Evolutionary conservation across 2,888 invertebrate genomes (phyloP), one percentile per base, ranked within the genome.

Genomic region (Holacanthella duospinosa): DNA sequence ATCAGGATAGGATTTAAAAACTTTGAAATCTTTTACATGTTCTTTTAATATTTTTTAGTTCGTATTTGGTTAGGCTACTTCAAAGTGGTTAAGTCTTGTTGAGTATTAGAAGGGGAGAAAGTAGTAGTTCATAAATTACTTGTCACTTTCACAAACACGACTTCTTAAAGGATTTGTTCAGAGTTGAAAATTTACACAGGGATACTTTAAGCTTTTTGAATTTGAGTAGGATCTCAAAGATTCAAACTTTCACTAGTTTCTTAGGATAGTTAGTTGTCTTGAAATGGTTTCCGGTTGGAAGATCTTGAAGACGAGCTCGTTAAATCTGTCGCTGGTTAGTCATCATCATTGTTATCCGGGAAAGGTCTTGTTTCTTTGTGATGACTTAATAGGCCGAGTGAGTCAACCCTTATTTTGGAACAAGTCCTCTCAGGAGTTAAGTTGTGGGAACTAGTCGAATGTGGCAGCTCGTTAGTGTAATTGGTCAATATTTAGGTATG

Each of bases 401-500:
- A n/a, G 48, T 9, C 19, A 48, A 21, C 19, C 19, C 19, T 48
- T n/a, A 48, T 48, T 48, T 48, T 21, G 21, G 21, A 48, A 4
- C 19, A 48, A 48, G 48, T 21, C 36, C 36, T 36, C 36, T 48
- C 21, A 9, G 21, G 21, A 48, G 4, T 48, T n/a, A 48, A 48
- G 43, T 58, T 58, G 29, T 58, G 58, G 58, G 60, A 60, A 60
- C 27, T 48, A 21, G 60, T n/a, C n/a, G 60, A 68, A 61, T 67
- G 63, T 66, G 66, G 66, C 66, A 67, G 68, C 67, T 70, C 67
- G 68, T 70, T 70, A 70, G 68, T 68, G 64, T 70, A 70, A 70
- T 70, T 68, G 70, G 68, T 70, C 67, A 70, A 70, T 70, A 70
- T 70, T 70, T 70, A 67, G 67, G 63, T 63, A 69, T 68, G 66